A percentile compares a stretch with the other conserved stretches of the same genome.
Evolutionary conservation across 2,797 vertebrate genomes (phyloP).

Genomic region (Coilia nasus): DNA sequence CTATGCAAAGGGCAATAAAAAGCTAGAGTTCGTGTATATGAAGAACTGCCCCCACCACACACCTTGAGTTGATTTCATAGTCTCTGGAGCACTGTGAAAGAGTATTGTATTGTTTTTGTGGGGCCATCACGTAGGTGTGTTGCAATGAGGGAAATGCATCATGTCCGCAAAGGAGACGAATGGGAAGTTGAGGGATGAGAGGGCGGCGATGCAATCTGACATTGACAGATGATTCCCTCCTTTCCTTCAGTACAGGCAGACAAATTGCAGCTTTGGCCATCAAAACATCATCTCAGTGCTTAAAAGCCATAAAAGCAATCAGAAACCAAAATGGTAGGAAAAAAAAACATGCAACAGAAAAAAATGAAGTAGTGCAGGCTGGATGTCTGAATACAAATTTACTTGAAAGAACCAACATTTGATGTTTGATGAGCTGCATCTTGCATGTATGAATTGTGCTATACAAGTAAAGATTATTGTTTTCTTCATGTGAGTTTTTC

Average conservation of each 20-base stretch:
- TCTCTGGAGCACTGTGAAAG: background rate
- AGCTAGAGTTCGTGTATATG: no score
- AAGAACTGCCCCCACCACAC: background rate
- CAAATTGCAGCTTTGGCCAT: background rate
- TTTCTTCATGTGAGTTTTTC: background rate
- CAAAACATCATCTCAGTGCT: background rate
- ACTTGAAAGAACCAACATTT: background rate
- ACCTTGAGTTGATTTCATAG: background rate
- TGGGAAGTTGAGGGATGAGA: background rate
- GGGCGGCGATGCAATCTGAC: background rate
- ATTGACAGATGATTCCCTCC: background rate
- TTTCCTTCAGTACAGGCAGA: background rate
- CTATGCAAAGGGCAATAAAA: no score
- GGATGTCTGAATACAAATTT: background rate
- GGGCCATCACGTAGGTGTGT: background rate
- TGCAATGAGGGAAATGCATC: background rate
- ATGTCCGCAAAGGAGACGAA: background rate
- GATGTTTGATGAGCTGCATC: no score
- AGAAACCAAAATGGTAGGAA: background rate
- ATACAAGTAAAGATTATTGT: no score
- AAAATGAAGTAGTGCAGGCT: background rate
- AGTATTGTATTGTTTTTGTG: background rate
- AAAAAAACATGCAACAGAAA: background rate
- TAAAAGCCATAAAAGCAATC: background rate
- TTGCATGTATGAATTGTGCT: no score